Base-by-base conservation (phyloP, 2,113 vertebrate genomes). In the Probosciger aterrimus region DNA sequence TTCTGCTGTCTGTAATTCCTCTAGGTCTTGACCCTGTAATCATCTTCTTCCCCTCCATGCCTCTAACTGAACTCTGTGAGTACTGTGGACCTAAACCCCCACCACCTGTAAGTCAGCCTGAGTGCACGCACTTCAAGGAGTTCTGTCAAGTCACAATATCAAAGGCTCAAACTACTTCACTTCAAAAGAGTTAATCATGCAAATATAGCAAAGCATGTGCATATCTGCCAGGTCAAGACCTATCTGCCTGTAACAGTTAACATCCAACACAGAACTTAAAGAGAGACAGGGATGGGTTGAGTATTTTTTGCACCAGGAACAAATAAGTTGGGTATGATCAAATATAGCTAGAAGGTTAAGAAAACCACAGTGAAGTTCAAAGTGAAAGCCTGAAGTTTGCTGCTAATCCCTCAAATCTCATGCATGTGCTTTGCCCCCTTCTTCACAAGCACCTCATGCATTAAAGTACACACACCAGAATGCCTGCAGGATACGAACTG, bases 161-260 rank as follows among this genome's bases (percentile, higher is more conserved):
- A 94, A 96, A 97, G 93, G 62, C 74, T 84, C 62, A 47, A 79
- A 88, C 67, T 92, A 62, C 71, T 86, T 88, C 75, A 96, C 95
- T 96, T 96, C 95, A 96, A 94, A 96, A 75, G 93, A 91, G 49
- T 79, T 93, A 93, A 91, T 94, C 92, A 94, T 84, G 88, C 88
- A 94, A 93, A 96, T 89, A 93, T 18, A 4, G 57, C 65, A 84
- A 94, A 96, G 77, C 83, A 87, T 91, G 93, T 89, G 86, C 47
- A 18, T 90, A 92, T 96, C 84, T 96, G 83, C 77, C 74, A 85
- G 91, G 94, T 93, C 90, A 91, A 84, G 88, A 94, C 86, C 62
- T 94, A 73, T 92, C 65, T 94, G 83, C 86, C 88, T 90, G n/a
- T n/a, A 95, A 94, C 71, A 88, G 92, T 93, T 92, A 91, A 94